A percentile compares a stretch with the other conserved stretches of the same genome.
Evolutionary conservation across 1,140 invertebrate genomes (phyloP).

Genomic region (Pantala flavescens): DNA sequence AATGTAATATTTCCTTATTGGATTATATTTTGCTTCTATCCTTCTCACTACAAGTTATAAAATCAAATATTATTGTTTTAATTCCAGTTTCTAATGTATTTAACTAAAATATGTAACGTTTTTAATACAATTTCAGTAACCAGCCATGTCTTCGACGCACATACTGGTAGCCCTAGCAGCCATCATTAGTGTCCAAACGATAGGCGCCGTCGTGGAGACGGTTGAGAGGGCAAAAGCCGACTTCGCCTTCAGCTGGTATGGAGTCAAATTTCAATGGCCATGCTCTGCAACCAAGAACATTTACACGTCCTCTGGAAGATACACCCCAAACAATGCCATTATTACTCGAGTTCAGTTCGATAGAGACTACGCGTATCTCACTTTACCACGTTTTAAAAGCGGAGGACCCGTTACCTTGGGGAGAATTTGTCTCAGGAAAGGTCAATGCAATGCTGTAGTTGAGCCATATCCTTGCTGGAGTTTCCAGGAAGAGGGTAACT

Average conservation of each 20-base stretch:
- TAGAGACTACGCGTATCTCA: slow-evolving; percentile 43
- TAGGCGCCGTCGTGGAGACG: background rate
- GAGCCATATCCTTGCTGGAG: slow-evolving; percentile 51
- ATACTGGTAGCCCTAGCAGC: background rate
- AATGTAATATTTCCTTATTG: no score
- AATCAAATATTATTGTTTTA: no score
- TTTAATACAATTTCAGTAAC: no score
- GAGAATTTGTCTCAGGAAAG: slow-evolving; percentile 39
- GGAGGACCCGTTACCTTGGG: slow-evolving; percentile 51
- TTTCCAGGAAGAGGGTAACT: slow-evolving; percentile 50
- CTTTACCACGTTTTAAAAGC: slow-evolving; percentile 29
- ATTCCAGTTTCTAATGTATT: no score
- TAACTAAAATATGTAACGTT: no score
- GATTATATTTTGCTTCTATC: no score
- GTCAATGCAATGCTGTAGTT: slow-evolving; percentile 35
- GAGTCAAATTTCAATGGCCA: slow-evolving; percentile 43
- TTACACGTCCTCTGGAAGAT: slow-evolving; percentile 44
- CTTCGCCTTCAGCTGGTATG: slow-evolving; percentile 33
- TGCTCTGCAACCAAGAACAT: slow-evolving; percentile 45
- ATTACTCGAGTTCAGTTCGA: slow-evolving; percentile 47
- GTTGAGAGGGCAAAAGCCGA: slow-evolving; percentile 17
- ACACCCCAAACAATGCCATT: slow-evolving; percentile 46
- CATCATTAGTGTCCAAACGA: background rate
- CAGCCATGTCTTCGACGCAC: background rate
- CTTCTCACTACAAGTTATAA: no score